Base-by-base conservation (phyloP, 2,888 invertebrate genomes). In the Hydriomena furcata region DNA sequence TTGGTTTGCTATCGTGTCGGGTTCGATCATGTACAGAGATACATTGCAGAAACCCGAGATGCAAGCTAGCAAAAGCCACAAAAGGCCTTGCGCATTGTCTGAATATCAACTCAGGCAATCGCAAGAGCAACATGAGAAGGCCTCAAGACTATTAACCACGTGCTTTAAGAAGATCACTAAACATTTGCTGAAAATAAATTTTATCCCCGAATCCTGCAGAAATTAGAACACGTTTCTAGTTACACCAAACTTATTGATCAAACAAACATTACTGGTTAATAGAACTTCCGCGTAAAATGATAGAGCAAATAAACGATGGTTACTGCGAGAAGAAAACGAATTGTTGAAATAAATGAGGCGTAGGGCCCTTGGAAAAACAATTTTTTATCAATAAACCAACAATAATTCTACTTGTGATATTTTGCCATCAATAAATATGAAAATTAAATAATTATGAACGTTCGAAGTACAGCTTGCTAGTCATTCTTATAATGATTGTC, bases 21-120 rank as follows among this genome's bases (percentile, higher is more conserved):
- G 4, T 4, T 3, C 17, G 17, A 17, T 2, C 2, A 17, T 11
- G 5, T 17, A 17, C 32, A 30, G 12, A 42, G 34, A 44, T 40
- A 49, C 24, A 38, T 44, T 34, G 43, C 32, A 57, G 56, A 57
- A 57, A 61, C 44, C 24, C 28, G 52, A 55, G 31, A 12, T 31
- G 58, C 50, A 55, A 60, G 61, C 52, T 53, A 55, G 51, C 48
- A 58, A 52, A 58, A 59, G 65, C 66, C 66, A 59, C 71, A 66
- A 40, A 56, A 62, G 58, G 50, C 71, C 71, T 68, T 72, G 66
- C 51, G 57, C 34, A 21, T 13, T 30, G 21, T 34, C 48, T 5
- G 32, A n/a, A 41, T 21, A 25, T 21, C 30, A 32, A 32, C 34
- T 21, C n/a, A n/a, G n/a, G n/a, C n/a, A n/a, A 40, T 10, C 24